phyloP scores from a whole-genome alignment of 2,113 vertebrate genomes.

The Rhinogobius similis region DNA sequence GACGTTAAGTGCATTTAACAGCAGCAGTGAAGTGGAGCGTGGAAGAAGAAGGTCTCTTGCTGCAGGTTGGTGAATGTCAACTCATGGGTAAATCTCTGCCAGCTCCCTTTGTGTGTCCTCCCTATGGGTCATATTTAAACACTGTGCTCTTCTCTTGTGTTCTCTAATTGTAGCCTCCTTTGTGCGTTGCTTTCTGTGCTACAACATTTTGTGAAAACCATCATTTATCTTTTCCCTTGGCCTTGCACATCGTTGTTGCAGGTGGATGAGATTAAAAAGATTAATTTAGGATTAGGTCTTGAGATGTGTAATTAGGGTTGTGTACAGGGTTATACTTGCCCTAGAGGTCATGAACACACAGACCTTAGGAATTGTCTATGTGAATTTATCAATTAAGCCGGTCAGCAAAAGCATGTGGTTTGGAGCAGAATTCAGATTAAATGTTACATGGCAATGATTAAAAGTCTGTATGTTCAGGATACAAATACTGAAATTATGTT shows the following conservation, averaged over 20 bases:
- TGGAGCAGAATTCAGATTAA: no score
- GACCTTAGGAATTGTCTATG: no score
- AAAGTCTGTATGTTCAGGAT: no score
- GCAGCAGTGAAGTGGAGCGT: conserved; percentile 7
- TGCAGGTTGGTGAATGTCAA: conserved; percentile 47
- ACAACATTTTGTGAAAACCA: conserved; percentile 5
- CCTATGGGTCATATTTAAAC: conserved; percentile 33
- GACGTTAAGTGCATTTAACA: conserved; percentile 3
- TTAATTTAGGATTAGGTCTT: conserved; percentile 55
- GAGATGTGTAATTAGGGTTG: conserved; percentile 29
- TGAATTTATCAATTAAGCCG: not conserved
- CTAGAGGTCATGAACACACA: not conserved
- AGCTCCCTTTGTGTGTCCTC: conserved; percentile 14
- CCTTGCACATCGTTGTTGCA: conserved; percentile 1
- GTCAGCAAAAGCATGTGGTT: no score
- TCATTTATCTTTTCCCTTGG: not conserved
- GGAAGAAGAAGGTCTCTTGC: conserved; percentile 9
- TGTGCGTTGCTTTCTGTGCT: conserved; percentile 20
- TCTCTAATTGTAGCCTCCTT: conserved; percentile 20
- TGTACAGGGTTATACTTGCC: not conserved
- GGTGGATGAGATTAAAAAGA: conserved; percentile 56
- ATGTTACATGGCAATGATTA: no score
- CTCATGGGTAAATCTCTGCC: conserved; percentile 46
- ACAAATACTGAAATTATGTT: no score
- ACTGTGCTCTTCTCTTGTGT: conserved; percentile 20